Evolutionary conservation across 2,797 vertebrate species (phyloP).

Genomic region (Alosa sapidissima): DNA sequence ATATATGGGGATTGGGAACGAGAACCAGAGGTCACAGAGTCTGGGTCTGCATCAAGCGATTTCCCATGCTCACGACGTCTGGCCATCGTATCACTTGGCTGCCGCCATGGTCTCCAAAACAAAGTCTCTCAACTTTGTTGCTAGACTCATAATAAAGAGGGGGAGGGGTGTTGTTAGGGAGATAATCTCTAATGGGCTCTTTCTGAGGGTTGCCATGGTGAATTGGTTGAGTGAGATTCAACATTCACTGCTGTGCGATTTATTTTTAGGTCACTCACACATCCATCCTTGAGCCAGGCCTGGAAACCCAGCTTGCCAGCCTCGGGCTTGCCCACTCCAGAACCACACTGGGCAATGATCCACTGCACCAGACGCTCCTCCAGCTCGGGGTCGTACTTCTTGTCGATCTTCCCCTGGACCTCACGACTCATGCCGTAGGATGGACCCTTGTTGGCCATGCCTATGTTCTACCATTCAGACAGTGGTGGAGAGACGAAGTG

Average conservation of each 20-base stretch:
- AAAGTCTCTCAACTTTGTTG: neutral
- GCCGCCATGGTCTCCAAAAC: slow-evolving; percentile 2
- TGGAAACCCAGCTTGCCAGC: slow-evolving; percentile 91
- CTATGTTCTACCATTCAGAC: slow-evolving; percentile 59
- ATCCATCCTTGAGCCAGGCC: slow-evolving; percentile 94
- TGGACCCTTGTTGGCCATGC: slow-evolving; percentile 96
- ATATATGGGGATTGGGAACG: neutral
- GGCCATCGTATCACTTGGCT: neutral
- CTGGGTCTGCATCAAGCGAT: neutral
- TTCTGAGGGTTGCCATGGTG: neutral
- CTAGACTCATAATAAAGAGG: neutral
- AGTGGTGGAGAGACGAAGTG: neutral
- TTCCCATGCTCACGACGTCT: slow-evolving; percentile 11
- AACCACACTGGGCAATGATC: slow-evolving; percentile 85
- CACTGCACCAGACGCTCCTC: slow-evolving; percentile 92
- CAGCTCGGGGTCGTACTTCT: slow-evolving; percentile 93
- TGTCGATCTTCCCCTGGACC: slow-evolving; percentile 94
- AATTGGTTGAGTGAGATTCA: neutral
- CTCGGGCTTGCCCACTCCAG: slow-evolving; percentile 81
- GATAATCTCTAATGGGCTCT: neutral
- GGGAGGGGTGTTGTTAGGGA: neutral
- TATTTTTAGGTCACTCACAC: slow-evolving; percentile 72
- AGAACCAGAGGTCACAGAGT: neutral
- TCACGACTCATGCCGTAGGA: slow-evolving; percentile 93
- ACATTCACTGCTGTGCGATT: neutral